Evolutionary conservation across 2,113 vertebrate genomes (phyloP).

Genomic region (Jaculus jaculus): DNA sequence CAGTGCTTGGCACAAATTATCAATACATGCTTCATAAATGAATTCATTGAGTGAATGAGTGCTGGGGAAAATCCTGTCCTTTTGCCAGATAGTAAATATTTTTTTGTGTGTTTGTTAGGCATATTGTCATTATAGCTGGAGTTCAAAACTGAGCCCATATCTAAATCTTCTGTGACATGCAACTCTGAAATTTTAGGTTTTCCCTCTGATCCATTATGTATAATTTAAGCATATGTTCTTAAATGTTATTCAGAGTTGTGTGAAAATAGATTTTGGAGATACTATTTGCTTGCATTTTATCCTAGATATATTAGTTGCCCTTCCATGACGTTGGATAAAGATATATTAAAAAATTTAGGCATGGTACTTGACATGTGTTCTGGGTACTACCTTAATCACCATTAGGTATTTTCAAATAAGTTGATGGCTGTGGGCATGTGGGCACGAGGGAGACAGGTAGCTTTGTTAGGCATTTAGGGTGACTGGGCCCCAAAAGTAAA

Average conservation of each 20-base stretch:
- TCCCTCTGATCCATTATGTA: neutral
- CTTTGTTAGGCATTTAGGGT: too few relatives aligned
- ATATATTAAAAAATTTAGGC: neutral
- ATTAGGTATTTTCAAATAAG: neutral
- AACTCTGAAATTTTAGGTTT: neutral
- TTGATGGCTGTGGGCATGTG: neutral
- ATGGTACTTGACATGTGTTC: neutral
- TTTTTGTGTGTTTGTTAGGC: neutral
- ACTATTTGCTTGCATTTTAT: neutral
- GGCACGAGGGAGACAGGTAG: too few relatives aligned
- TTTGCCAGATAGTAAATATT: conserved; percentile 2
- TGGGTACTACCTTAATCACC: neutral
- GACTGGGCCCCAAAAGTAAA: too few relatives aligned
- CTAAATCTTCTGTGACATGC: neutral
- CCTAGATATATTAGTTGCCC: neutral
- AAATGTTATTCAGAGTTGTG: neutral
- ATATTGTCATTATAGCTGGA: neutral
- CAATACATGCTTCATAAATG: conserved; percentile 6
- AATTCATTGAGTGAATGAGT: neutral
- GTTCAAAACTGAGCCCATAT: neutral
- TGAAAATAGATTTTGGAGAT: neutral
- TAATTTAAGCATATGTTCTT: neutral
- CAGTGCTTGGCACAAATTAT: neutral
- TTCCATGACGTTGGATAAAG: conserved; percentile 16
- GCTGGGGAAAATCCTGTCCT: neutral